phyloP scores from a whole-genome alignment of 2,797 vertebrate genomes.

The Notolabrus celidotus region DNA sequence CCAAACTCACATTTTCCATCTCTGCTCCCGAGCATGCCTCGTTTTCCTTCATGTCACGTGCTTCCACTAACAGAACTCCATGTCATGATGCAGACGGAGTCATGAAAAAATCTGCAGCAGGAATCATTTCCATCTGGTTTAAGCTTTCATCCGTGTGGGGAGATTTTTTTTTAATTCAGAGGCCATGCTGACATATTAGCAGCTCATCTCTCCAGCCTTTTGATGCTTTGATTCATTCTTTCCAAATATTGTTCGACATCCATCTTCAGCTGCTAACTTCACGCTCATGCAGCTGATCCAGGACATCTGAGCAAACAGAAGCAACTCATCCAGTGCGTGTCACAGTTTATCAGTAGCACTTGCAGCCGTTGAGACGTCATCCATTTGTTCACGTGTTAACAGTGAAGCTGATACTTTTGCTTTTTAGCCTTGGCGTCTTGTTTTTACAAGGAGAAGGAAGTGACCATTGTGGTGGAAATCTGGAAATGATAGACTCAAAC shows the following conservation, averaged over 20 bases:
- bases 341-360: too few relatives aligned
- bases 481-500: too few relatives aligned
- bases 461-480: too few relatives aligned
- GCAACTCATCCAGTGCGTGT: too few relatives aligned
- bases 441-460: too few relatives aligned
- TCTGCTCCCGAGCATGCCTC: slow-evolving; percentile 14
- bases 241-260: not conserved
- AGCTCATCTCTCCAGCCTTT: not conserved
- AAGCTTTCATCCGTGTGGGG: not conserved
- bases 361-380: too few relatives aligned
- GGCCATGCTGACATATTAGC: not conserved
- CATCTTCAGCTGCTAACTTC: not conserved
- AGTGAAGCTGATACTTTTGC: too few relatives aligned
- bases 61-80: slow-evolving; percentile 39
- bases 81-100: slow-evolving; percentile 26
- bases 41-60: slow-evolving; percentile 9
- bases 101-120: slow-evolving; percentile 25
- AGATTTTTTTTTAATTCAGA: slow-evolving; percentile 26
- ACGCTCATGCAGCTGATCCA: too few relatives aligned
- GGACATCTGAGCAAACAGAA: too few relatives aligned
- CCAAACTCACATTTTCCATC: slow-evolving; percentile 57
- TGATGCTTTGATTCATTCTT: slow-evolving; percentile 20
- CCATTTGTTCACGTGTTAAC: too few relatives aligned
- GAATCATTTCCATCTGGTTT: slow-evolving; percentile 35
- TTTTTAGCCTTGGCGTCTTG: too few relatives aligned